These are phyloP conservation scores for Caenorhabditis wallacei DNA, from an alignment of 2,888 invertebrate species.

Conservation along the genomic window DNA sequence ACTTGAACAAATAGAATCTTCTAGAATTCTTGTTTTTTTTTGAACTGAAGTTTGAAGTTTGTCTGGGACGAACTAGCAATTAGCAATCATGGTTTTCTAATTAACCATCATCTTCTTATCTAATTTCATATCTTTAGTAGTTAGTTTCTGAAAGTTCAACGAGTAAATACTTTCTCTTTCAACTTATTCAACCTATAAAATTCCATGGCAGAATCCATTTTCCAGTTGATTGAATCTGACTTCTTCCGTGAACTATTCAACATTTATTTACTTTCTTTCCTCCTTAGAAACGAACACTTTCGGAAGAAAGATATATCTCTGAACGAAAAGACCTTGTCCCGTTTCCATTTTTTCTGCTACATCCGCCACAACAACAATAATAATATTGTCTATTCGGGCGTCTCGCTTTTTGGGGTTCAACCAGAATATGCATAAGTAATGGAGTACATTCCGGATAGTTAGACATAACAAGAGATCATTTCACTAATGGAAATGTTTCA, in stretches of 20 bases:
- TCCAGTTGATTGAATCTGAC: constrained; percentile 3
- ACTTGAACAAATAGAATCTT: background rate
- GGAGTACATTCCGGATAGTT: constrained; percentile 50
- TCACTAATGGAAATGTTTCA: constrained; percentile 55
- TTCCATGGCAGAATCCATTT: background rate
- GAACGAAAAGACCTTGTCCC: constrained; percentile 11
- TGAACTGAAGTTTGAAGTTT: too few relatives aligned
- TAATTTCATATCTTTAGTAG: background rate
- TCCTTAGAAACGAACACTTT: constrained; percentile 23
- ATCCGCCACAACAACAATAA: constrained; percentile 41
- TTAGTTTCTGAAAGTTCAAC: background rate
- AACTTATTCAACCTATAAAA: background rate
- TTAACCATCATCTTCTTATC: too few relatives aligned
- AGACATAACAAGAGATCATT: constrained; percentile 29
- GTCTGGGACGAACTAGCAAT: too few relatives aligned
- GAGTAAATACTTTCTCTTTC: background rate
- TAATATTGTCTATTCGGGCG: constrained; percentile 11
- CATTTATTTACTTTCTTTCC: constrained; percentile 12
- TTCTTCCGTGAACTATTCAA: constrained; percentile 24
- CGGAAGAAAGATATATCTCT: background rate
- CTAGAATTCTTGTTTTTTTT: background rate
- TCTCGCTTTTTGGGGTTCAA: constrained; percentile 6
- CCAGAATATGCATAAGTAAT: constrained; percentile 35
- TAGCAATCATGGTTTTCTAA: too few relatives aligned
- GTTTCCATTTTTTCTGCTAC: constrained; percentile 15